phyloP scores from a whole-genome alignment of 1,140 invertebrate genomes.

The Eurosta solidaginis region DNA sequence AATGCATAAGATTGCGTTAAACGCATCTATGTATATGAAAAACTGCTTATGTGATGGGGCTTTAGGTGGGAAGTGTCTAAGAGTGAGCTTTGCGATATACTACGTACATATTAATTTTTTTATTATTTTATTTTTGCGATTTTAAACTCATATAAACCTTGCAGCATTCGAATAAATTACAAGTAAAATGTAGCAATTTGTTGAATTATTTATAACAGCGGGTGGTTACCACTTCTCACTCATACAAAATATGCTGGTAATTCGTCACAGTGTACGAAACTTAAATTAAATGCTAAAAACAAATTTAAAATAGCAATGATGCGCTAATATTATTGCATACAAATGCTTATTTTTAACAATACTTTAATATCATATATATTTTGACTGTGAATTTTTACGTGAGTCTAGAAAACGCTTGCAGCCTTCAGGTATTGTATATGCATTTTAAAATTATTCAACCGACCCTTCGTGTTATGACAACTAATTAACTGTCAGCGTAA shows the following conservation, averaged over 20 bases:
- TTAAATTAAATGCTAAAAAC: not conserved
- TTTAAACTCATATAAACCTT: not conserved
- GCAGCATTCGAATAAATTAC: not conserved
- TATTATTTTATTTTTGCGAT: not conserved
- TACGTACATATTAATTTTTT: not conserved
- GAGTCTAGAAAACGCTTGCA: not conserved
- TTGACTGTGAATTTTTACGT: not conserved
- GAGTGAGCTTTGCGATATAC: no score
- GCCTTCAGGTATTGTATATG: no score
- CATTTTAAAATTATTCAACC: not conserved
- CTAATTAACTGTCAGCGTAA: not conserved
- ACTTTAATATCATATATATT: not conserved
- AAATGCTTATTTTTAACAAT: not conserved
- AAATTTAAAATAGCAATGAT: conserved; percentile 4
- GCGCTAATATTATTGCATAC: no score
- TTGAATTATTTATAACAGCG: conserved; percentile 16
- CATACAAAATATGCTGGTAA: not conserved
- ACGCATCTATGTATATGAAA: no score
- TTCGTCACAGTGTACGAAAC: not conserved
- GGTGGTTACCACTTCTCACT: not conserved
- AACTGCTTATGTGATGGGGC: no score
- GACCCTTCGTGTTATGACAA: not conserved
- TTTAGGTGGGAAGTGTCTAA: no score
- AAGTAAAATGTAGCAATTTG: not conserved
- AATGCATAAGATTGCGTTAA: no score